Evolutionary conservation across 2,888 invertebrate genomes (phyloP).

Genomic region (Spialia ferax): DNA sequence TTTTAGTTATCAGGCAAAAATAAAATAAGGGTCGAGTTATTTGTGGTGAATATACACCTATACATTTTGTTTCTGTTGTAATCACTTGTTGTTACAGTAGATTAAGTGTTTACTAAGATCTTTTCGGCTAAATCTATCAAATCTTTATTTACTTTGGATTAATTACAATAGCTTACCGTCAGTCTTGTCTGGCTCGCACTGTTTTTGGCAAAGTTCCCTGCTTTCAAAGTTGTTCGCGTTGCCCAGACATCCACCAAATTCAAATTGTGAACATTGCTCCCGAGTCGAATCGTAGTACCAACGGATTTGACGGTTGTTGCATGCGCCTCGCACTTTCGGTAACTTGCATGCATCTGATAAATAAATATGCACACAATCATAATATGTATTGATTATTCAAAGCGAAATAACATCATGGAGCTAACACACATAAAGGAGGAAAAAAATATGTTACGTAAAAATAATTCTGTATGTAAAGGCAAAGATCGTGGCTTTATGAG

Average conservation of each 20-base stretch:
- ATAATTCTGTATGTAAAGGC: too few species aligned
- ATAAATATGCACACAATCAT: too few species aligned
- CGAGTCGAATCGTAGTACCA: conserved; percentile 94
- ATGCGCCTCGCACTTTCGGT: conserved; percentile 94
- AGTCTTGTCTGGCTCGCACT: conserved; percentile 87
- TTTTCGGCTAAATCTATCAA: not conserved
- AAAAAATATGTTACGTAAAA: too few species aligned
- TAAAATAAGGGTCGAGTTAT: too few species aligned
- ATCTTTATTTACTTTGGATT: not conserved
- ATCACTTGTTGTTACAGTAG: too few species aligned
- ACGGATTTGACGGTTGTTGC: conserved; percentile 91
- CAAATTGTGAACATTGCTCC: conserved; percentile 94
- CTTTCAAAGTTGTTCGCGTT: conserved; percentile 95
- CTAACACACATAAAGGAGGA: too few species aligned
- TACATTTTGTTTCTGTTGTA: too few species aligned
- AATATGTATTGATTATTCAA: not conserved
- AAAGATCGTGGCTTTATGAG: too few species aligned
- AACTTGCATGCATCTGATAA: conserved; percentile 90
- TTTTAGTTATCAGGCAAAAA: too few species aligned
- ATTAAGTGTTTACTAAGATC: too few species aligned
- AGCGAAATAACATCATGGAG: too few species aligned
- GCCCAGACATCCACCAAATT: conserved; percentile 96
- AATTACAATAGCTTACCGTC: conserved; percentile 81
- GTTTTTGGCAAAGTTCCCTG: conserved; percentile 91
- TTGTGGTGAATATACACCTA: too few species aligned